phyloP scores from a whole-genome alignment of 2,888 invertebrate species.

The Eudasyphora cyanicolor region DNA sequence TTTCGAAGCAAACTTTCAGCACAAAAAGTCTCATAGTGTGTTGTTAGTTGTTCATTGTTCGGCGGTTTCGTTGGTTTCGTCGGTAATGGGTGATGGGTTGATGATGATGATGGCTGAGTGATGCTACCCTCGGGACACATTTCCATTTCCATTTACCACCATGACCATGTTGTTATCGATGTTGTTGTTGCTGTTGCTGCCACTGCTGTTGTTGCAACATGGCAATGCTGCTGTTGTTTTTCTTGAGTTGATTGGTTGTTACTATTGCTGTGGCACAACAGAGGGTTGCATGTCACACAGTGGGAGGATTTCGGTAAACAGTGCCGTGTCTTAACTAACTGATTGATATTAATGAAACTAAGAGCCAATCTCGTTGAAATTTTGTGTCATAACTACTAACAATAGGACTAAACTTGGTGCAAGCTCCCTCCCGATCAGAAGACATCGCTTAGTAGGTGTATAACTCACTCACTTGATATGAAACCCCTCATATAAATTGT shows the following conservation, averaged over 20 bases:
- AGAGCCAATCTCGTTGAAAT: too few relatives aligned
- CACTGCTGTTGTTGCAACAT: neutral
- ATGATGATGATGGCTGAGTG: too few relatives aligned
- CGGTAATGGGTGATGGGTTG: neutral
- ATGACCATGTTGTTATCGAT: conserved; percentile 15
- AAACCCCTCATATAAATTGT: too few relatives aligned
- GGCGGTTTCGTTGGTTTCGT: neutral
- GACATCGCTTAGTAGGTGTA: too few relatives aligned
- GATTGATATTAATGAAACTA: too few relatives aligned
- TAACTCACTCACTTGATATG: too few relatives aligned
- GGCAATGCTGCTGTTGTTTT: conserved; percentile 5
- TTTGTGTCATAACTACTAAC: too few relatives aligned
- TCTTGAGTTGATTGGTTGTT: conserved; percentile 63
- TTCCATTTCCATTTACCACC: conserved; percentile 50
- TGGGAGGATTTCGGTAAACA: too few relatives aligned
- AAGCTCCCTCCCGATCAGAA: too few relatives aligned
- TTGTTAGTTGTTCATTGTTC: neutral
- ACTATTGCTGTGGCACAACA: conserved; percentile 33
- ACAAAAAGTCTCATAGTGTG: conserved; percentile 37
- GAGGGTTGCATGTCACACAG: conserved; percentile 35
- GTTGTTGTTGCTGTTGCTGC: conserved; percentile 10
- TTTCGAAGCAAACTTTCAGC: conserved; percentile 42
- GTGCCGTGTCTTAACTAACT: too few relatives aligned
- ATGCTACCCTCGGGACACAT: conserved; percentile 50
- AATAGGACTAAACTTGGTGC: too few relatives aligned